Base-by-base conservation (phyloP, 2,797 vertebrate genomes). In the Valencia hispanica region DNA sequence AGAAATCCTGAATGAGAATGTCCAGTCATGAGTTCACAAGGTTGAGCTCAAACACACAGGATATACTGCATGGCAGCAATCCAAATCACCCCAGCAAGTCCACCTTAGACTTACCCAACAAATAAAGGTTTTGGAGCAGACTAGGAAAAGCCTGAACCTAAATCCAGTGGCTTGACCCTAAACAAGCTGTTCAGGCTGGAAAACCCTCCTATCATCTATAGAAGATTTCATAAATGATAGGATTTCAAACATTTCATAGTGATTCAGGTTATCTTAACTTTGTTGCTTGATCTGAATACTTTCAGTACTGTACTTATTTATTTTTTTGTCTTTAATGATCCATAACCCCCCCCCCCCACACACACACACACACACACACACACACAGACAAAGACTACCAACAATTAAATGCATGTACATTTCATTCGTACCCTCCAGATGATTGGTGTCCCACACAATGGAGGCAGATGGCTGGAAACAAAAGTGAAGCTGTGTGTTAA, bases 401-500 rank as follows among this genome's bases (percentile, higher is more conserved):
- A 68, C 7, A 27, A 18, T 53, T 10, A 63, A 53, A 74, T 5
- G 10, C 22, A 41, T 22, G 53, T 14, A 61, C 17, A 68, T 68
- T 75, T 66, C 39, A 41, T 25, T 18, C 39, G 53, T 47, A n/a
- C 32, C 50, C 59, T n/a, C 30, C 20, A 34, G 34, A 74, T 79
- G 22, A 79, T 86, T 55, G 77, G 61, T 73, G 53, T 30, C 32
- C 5, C 25, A 22, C 51, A 79, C 73, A 75, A 59, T 70, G 25
- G 74, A 83, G 50, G 50, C 72, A n/a, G 66, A 65, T 41, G 70
- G 68, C 73, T 41, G 32, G 18, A 75, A 72, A 75, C 59, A 74
- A 86, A 83, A 77, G 48, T 45, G 30, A 15, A 30, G 20, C 82
- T 36, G 36, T 25, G 65, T 68, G 78, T 86, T 83, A 18, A 59